Percentiles rank a stretch among this genome's conserved stretches.
Evolutionary conservation across 2,888 invertebrate species (phyloP).

Genomic region (Morpho deidamia): DNA sequence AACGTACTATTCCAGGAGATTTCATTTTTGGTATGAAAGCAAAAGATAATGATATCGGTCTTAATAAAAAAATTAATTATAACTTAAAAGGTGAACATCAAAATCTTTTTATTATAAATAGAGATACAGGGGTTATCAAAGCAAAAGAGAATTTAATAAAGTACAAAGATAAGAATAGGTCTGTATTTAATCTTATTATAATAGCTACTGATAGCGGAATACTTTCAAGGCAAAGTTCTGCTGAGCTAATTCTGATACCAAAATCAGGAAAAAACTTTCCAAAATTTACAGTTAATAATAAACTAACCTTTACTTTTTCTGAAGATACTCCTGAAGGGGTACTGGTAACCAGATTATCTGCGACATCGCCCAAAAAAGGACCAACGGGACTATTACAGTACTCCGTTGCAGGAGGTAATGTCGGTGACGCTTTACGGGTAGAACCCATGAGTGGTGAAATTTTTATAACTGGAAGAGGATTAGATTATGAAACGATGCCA

Average conservation of each 20-base stretch:
- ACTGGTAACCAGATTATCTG: slow-evolving; percentile 86
- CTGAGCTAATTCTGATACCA: slow-evolving; percentile 86
- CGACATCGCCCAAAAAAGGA: slow-evolving; percentile 88
- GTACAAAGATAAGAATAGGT: slow-evolving; percentile 69
- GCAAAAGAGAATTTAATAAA: slow-evolving; percentile 83
- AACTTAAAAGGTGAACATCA: slow-evolving; percentile 87
- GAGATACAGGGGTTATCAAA: slow-evolving; percentile 91
- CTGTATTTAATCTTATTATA: slow-evolving; percentile 84
- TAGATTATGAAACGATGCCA: slow-evolving; percentile 91
- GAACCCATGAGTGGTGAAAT: slow-evolving; percentile 89
- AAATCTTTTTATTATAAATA: slow-evolving; percentile 87
- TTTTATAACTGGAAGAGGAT: slow-evolving; percentile 85
- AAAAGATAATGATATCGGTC: slow-evolving; percentile 88
- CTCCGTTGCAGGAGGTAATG: slow-evolving; percentile 95
- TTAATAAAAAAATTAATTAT: slow-evolving; percentile 90
- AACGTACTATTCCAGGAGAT: slow-evolving; percentile 86
- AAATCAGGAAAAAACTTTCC: slow-evolving; percentile 90
- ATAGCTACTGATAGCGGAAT: slow-evolving; percentile 89
- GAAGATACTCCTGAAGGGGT: slow-evolving; percentile 89
- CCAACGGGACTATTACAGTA: slow-evolving; percentile 84
- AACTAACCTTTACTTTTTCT: slow-evolving; percentile 85
- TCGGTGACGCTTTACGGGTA: slow-evolving; percentile 90
- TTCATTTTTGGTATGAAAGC: slow-evolving; percentile 96
- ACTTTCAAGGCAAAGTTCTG: slow-evolving; percentile 82
- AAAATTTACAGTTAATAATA: slow-evolving; percentile 83